These are phyloP conservation scores for Aporophyla nigra DNA, from an alignment of 2,888 invertebrate genomes.

Conservation along the genomic window DNA sequence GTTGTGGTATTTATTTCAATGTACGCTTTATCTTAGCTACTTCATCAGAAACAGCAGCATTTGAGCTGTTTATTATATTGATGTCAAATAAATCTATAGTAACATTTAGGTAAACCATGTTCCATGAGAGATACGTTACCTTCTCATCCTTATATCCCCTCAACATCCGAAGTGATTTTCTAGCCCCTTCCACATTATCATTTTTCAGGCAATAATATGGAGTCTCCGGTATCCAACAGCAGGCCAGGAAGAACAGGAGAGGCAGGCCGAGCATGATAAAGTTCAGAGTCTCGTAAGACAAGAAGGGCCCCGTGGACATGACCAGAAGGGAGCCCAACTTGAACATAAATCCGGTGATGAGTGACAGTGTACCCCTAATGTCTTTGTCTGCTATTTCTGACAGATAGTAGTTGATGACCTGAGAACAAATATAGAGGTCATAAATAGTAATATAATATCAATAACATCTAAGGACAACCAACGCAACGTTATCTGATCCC, in stretches of 20 bases:
- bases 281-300: slow-evolving; percentile 83
- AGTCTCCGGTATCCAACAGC: slow-evolving; percentile 91
- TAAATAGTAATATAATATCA: too few relatives aligned
- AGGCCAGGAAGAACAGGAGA: slow-evolving; percentile 82
- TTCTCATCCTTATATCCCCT: slow-evolving; percentile 78
- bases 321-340: slow-evolving; percentile 84
- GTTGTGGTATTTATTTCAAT: not conserved
- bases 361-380: slow-evolving; percentile 81
- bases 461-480: too few relatives aligned
- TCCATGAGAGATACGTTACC: slow-evolving; percentile 64
- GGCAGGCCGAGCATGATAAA: slow-evolving; percentile 85
- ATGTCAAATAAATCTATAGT: not conserved
- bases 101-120: not conserved
- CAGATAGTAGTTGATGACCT: slow-evolving; percentile 87
- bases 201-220: slow-evolving; percentile 91
- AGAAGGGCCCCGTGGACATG: slow-evolving; percentile 83
- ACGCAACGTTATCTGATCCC: too few relatives aligned
- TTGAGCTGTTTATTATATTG: not conserved
- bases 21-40: not conserved
- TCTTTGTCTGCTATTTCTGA: slow-evolving; percentile 88
- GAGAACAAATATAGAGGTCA: slow-evolving; percentile 55
- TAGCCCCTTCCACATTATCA: slow-evolving; percentile 83
- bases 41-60: not conserved
- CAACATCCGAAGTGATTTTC: slow-evolving; percentile 80
- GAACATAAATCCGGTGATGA: slow-evolving; percentile 80